Evolutionary conservation across 2,113 vertebrate genomes (phyloP).

Genomic region (Cynopterus brachyotis): DNA sequence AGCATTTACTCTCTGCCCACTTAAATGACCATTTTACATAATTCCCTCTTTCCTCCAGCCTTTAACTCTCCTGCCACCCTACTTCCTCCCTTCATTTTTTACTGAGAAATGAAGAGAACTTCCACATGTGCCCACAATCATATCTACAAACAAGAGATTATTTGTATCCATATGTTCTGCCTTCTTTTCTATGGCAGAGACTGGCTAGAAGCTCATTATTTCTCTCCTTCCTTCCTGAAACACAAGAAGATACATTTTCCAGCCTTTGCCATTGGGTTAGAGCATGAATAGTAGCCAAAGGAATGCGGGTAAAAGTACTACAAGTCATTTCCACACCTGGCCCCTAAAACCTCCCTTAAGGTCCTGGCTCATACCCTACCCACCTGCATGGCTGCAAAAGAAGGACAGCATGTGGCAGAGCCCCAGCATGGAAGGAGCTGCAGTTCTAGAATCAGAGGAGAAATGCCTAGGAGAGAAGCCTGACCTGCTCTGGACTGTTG

Average conservation of each 20-base stretch:
- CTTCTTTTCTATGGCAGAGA: background rate
- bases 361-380: background rate
- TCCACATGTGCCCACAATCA: background rate
- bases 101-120: background rate
- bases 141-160: background rate
- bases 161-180: background rate
- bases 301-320: background rate
- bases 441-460: background rate
- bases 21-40: background rate
- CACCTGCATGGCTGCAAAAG: background rate
- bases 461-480: background rate
- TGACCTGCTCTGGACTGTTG: background rate
- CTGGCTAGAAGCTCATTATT: background rate
- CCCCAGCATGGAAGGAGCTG: background rate
- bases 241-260: background rate
- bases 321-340: background rate
- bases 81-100: background rate
- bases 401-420: background rate
- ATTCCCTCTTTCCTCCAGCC: background rate
- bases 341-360: background rate
- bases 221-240: background rate
- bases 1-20: background rate
- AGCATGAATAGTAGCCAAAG: background rate
- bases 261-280: background rate
- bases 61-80: background rate